Conservation (phyloP, 2,113 vertebrate species). For the Apodemus sylvaticus region DNA sequence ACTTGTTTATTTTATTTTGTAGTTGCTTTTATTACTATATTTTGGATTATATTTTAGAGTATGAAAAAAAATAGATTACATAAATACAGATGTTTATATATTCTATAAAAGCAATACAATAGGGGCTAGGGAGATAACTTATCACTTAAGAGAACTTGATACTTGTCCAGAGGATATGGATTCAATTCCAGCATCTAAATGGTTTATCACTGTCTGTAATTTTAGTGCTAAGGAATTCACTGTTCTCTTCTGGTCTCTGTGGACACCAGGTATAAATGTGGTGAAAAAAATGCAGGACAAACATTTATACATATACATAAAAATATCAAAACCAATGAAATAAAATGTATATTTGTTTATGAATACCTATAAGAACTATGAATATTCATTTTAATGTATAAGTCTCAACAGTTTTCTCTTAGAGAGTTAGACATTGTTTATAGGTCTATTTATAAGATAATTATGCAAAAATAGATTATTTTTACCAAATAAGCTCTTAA, state of each 20-base stretch:
- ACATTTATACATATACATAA: neutral
- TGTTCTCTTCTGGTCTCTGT: neutral
- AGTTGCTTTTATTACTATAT: neutral
- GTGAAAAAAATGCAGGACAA: neutral
- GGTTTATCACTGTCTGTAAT: neutral
- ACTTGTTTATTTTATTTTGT: neutral
- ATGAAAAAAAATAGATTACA: neutral
- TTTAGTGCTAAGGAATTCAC: too few relatives aligned
- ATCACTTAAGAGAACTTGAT: neutral
- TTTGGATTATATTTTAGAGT: neutral
- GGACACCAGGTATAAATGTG: neutral
- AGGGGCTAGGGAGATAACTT: neutral
- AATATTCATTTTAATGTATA: neutral
- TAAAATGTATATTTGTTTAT: neutral
- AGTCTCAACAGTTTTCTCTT: neutral
- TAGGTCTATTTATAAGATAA: neutral
- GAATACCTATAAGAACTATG: neutral
- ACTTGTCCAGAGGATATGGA: neutral
- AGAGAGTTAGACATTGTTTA: neutral
- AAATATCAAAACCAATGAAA: neutral
- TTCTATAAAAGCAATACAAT: neutral
- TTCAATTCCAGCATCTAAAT: neutral
- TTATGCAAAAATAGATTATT: neutral
- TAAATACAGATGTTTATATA: neutral
- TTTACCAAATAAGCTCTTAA: neutral